Conservation (phyloP, 2,797 vertebrate genomes). For the Denticeps clupeoides region DNA sequence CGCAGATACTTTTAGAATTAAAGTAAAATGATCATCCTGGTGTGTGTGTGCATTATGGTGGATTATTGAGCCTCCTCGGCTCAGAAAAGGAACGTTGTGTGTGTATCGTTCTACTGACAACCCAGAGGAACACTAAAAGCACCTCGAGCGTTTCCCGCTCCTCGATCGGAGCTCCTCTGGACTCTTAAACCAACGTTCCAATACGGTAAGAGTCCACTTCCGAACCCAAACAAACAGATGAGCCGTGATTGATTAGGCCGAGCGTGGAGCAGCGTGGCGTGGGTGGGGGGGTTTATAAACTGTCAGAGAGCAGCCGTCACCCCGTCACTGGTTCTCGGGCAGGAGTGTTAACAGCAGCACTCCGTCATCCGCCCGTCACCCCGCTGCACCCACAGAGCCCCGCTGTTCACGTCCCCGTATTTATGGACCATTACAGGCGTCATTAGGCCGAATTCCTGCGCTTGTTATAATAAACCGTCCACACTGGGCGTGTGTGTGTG, state of each 20-base stretch:
- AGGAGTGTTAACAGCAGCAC: slow-evolving; percentile 14
- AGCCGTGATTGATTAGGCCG: background rate
- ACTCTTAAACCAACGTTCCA: too few relatives aligned
- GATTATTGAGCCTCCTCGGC: too few relatives aligned
- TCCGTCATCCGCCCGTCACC: slow-evolving; percentile 22
- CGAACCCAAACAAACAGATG: background rate
- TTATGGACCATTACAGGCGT: slow-evolving; percentile 48
- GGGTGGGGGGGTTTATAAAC: background rate
- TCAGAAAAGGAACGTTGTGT: too few relatives aligned
- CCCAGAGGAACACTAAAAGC: too few relatives aligned
- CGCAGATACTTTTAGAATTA: too few relatives aligned
- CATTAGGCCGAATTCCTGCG: slow-evolving; percentile 45
- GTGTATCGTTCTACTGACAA: too few relatives aligned
- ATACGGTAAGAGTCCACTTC: background rate
- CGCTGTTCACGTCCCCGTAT: slow-evolving; percentile 35
- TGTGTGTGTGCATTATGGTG: too few relatives aligned
- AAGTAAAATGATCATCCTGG: too few relatives aligned
- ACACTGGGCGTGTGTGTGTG: slow-evolving; percentile 1
- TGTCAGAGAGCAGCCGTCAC: slow-evolving; percentile 9
- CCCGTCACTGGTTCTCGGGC: background rate
- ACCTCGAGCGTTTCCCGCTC: too few relatives aligned
- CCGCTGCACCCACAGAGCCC: slow-evolving; percentile 12
- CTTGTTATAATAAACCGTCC: slow-evolving; percentile 42
- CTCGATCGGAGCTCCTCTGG: too few relatives aligned
- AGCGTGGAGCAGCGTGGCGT: background rate